phyloP scores from a whole-genome alignment of 2,888 invertebrate genomes.

The Nemoura dubitans region DNA sequence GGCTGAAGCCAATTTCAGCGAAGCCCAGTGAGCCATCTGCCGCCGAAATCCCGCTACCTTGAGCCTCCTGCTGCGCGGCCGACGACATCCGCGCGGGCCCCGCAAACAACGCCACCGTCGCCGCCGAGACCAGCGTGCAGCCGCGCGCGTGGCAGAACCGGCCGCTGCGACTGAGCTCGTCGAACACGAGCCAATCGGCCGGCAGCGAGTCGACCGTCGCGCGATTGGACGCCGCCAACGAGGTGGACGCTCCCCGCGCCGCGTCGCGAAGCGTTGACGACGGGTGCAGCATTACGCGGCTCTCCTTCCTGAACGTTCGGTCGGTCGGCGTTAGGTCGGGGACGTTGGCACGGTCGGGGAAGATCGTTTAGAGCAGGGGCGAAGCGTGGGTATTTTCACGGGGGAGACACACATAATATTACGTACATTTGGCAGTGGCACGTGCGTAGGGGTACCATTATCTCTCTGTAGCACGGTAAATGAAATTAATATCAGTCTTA shows the following conservation, averaged over 20 bases:
- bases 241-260: conserved; percentile 55
- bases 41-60: conserved; percentile 56
- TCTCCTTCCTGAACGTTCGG: conserved; percentile 64
- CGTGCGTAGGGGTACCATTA: no score
- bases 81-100: conserved; percentile 74
- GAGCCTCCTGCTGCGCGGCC: conserved; percentile 60
- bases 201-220: conserved; percentile 65
- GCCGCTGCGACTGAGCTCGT: conserved; percentile 80
- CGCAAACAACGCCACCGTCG: conserved; percentile 82
- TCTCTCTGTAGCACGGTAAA: no score
- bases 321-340: conserved; percentile 15
- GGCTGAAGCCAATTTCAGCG: no score
- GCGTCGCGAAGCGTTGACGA: conserved; percentile 67
- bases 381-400: no score
- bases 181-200: conserved; percentile 87
- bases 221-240: conserved; percentile 57
- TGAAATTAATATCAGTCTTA: no score
- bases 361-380: no score
- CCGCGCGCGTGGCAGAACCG: conserved; percentile 77
- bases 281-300: conserved; percentile 70
- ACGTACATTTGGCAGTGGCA: no score
- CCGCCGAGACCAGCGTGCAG: conserved; percentile 81
- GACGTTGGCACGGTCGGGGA: background rate
- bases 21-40: background rate
- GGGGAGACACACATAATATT: no score